A percentile compares a stretch with the other conserved stretches of the same genome.
Conservation (phyloP, 2,113 vertebrate species). For the Lepus europaeus region DNA sequence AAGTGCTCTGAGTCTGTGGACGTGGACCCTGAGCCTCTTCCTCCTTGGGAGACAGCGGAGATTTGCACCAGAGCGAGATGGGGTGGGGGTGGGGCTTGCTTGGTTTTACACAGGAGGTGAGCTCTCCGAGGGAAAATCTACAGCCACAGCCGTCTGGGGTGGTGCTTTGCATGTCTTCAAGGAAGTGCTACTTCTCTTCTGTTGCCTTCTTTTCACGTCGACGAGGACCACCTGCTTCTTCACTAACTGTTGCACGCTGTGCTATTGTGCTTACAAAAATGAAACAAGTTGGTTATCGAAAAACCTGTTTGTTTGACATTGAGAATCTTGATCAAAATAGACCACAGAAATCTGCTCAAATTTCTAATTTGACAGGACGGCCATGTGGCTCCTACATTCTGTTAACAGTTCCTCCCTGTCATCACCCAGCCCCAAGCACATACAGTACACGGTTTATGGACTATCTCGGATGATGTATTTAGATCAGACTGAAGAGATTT, state of each 20-base stretch:
- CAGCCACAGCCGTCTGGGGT: slow-evolving; percentile 72
- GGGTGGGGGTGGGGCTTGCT: slow-evolving; percentile 12
- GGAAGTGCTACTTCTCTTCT: slow-evolving; percentile 84
- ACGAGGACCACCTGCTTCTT: slow-evolving; percentile 84
- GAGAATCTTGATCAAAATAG: slow-evolving; percentile 87
- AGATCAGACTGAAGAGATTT: slow-evolving; percentile 79
- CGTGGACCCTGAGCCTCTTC: slow-evolving; percentile 57
- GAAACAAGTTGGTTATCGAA: slow-evolving; percentile 86
- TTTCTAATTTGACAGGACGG: slow-evolving; percentile 86
- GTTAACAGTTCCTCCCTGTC: slow-evolving; percentile 86
- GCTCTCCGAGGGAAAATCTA: slow-evolving; percentile 71
- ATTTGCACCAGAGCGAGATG: slow-evolving; percentile 50
- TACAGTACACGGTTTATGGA: slow-evolving; percentile 82
- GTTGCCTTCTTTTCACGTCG: slow-evolving; percentile 80
- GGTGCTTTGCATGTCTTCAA: slow-evolving; percentile 81
- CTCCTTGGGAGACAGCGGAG: slow-evolving; percentile 49
- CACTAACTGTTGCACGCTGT: slow-evolving; percentile 84
- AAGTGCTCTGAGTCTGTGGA: slow-evolving; percentile 45
- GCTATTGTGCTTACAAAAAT: slow-evolving; percentile 86
- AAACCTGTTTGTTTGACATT: slow-evolving; percentile 87
- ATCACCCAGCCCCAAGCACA: slow-evolving; percentile 84
- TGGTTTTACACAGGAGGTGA: slow-evolving; percentile 64
- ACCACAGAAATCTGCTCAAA: slow-evolving; percentile 86
- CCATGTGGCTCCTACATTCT: slow-evolving; percentile 86
- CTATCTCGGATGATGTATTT: slow-evolving; percentile 80